Percentiles rank a stretch among this genome's conserved stretches.
phyloP scores from a whole-genome alignment of 2,797 vertebrate genomes.

The Aeoliscus strigatus region DNA sequence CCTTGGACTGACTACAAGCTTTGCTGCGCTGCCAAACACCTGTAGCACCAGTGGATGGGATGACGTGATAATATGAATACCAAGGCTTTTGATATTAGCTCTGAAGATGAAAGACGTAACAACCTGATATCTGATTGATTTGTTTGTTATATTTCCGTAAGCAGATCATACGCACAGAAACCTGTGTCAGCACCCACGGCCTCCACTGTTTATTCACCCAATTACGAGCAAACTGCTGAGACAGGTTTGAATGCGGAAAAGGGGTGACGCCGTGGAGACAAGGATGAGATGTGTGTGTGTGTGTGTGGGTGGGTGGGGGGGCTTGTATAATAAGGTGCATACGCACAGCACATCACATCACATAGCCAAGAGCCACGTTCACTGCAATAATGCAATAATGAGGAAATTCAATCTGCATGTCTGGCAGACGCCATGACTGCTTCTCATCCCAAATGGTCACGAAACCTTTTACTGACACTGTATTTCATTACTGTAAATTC shows the following conservation, averaged over 20 bases:
- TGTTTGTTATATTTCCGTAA: constrained; percentile 13
- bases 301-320: constrained; percentile 14
- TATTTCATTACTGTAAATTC: background rate
- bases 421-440: constrained; percentile 29
- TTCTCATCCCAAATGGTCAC: constrained; percentile 18
- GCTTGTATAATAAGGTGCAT: constrained; percentile 41
- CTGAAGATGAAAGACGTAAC: too few relatives aligned
- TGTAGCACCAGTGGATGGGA: too few relatives aligned
- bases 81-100: too few relatives aligned
- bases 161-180: constrained; percentile 8
- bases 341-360: constrained; percentile 36
- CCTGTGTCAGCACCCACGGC: constrained; percentile 31
- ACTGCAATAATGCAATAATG: constrained; percentile 53
- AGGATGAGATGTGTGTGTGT: constrained; percentile 19
- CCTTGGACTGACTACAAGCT: too few relatives aligned
- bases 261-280: too few relatives aligned
- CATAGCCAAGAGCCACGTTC: constrained; percentile 46
- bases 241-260: constrained; percentile 27
- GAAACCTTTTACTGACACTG: constrained; percentile 5
- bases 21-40: too few relatives aligned
- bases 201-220: constrained; percentile 38
- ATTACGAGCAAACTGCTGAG: constrained; percentile 50
- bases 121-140: too few relatives aligned
- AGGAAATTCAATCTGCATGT: constrained; percentile 55
- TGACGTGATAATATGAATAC: too few relatives aligned